Conservation (phyloP, 2,797 vertebrate genomes). For the Anabacerthia variegaticeps region DNA sequence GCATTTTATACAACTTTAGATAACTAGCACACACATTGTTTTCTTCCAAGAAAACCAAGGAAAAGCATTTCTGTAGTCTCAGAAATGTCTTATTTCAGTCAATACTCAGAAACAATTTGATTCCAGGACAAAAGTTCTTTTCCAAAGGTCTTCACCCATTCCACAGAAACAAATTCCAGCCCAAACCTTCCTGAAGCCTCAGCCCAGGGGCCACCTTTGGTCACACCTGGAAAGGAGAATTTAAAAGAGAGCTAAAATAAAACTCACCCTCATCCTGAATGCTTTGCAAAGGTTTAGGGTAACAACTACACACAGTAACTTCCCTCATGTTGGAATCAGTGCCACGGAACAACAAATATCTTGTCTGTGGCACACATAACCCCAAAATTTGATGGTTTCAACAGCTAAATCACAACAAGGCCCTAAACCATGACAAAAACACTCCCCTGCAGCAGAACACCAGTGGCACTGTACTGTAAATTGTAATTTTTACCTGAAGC, state of each 20-base stretch:
- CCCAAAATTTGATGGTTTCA: fast-evolving
- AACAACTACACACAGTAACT: background rate
- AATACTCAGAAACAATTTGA: background rate
- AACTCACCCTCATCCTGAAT: background rate
- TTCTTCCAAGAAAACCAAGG: background rate
- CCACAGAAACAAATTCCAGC: background rate
- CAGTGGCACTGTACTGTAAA: fast-evolving
- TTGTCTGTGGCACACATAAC: background rate
- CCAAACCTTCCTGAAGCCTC: background rate
- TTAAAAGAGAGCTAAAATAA: background rate
- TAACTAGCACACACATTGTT: background rate
- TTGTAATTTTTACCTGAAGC: background rate
- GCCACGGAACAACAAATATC: background rate
- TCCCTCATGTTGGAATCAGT: background rate
- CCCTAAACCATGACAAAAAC: fast-evolving
- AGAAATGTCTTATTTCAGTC: background rate
- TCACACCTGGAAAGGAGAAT: background rate
- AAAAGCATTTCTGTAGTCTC: background rate
- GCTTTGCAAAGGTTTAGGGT: fast-evolving
- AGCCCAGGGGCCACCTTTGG: background rate
- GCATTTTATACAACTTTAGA: background rate
- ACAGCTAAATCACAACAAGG: background rate
- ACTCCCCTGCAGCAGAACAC: background rate
- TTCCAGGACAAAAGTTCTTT: background rate
- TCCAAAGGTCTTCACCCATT: background rate